A percentile compares a stretch with the other conserved stretches of the same genome.
These are phyloP conservation scores for Mellilla xanthometata DNA, from an alignment of 2,888 invertebrate species.

Conservation along the genomic window DNA sequence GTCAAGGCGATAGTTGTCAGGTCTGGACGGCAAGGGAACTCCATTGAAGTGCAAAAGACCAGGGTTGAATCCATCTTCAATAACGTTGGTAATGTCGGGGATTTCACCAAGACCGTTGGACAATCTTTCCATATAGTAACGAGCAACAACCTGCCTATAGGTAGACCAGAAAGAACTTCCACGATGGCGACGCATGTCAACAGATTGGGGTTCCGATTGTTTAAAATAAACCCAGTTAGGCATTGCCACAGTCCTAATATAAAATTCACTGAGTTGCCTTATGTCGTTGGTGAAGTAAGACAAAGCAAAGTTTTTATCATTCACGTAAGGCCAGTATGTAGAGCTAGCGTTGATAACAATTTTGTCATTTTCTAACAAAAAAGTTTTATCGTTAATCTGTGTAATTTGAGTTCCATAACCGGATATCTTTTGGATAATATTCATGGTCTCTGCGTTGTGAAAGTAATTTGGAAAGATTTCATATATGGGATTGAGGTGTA, in stretches of 20 bases:
- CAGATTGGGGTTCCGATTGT: too few species aligned
- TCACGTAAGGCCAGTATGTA: constrained; percentile 80
- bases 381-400: constrained; percentile 55
- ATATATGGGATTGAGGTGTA: constrained; percentile 87
- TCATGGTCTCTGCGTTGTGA: constrained; percentile 86
- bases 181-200: too few species aligned
- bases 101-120: constrained; percentile 87
- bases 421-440: constrained; percentile 84
- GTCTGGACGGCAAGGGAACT: constrained; percentile 81
- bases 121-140: constrained; percentile 89
- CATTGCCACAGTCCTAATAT: constrained; percentile 82
- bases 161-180: constrained; percentile 30
- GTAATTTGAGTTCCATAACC: constrained; percentile 56
- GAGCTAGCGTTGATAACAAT: constrained; percentile 85
- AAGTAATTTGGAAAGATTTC: constrained; percentile 89
- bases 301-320: constrained; percentile 62
- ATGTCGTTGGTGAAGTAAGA: constrained; percentile 90
- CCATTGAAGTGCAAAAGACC: constrained; percentile 85
- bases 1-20: constrained; percentile 79
- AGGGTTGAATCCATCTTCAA: constrained; percentile 84
- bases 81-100: constrained; percentile 69
- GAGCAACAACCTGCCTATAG: constrained; percentile 86
- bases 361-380: constrained; percentile 64
- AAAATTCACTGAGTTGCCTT: constrained; percentile 85
- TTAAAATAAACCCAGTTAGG: constrained; percentile 86